These are phyloP conservation scores for Wasmannia auropunctata DNA, from an alignment of 1,140 invertebrate species.

Conservation along the genomic window DNA sequence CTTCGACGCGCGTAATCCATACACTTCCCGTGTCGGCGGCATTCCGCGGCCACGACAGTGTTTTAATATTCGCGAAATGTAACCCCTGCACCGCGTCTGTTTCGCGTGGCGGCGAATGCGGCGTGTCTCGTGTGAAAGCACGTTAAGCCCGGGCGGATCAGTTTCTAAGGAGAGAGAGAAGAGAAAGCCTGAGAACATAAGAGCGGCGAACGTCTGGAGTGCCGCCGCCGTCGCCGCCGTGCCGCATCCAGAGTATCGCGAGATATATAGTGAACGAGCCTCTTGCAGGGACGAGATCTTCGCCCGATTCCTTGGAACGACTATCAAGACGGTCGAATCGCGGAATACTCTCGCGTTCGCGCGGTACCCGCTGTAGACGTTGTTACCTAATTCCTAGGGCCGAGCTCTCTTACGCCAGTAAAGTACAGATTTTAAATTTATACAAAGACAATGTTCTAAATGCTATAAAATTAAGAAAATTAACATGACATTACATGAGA, in stretches of 20 bases:
- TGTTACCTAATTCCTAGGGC: background rate
- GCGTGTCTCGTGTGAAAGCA: conserved; percentile 82
- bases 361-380: background rate
- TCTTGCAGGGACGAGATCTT: conserved; percentile 65
- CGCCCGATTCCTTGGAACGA: conserved; percentile 74
- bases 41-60: conserved; percentile 17
- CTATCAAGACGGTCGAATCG: conserved; percentile 63
- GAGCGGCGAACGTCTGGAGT: conserved; percentile 73
- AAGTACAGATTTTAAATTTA: background rate
- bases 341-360: conserved; percentile 46
- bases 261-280: conserved; percentile 59
- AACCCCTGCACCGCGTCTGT: conserved; percentile 22
- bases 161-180: conserved; percentile 83
- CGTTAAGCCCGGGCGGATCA: conserved; percentile 78
- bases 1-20: background rate
- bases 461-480: background rate
- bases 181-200: conserved; percentile 85
- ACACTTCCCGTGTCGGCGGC: background rate
- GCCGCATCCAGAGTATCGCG: conserved; percentile 79
- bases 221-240: background rate
- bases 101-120: conserved; percentile 42
- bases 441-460: background rate
- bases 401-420: background rate
- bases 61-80: conserved; percentile 48
- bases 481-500: background rate